These are phyloP conservation scores for Callitettix versicolor DNA, from an alignment of 1,140 invertebrate genomes.

Conservation along the genomic window DNA sequence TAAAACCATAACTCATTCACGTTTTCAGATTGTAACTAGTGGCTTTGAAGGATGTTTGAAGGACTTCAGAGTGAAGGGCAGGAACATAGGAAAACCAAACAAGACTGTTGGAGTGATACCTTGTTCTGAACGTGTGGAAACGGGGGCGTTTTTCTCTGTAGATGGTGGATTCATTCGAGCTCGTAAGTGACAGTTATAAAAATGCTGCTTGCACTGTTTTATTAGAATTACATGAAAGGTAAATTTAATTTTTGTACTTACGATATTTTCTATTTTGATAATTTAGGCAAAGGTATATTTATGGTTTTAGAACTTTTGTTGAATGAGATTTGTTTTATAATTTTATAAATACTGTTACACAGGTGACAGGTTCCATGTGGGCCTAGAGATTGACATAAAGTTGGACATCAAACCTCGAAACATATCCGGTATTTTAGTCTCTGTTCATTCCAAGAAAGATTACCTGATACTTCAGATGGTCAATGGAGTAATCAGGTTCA, in stretches of 20 bases:
- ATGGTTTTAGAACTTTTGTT: neutral
- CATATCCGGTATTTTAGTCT: constrained; percentile 67
- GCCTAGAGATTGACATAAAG: constrained; percentile 62
- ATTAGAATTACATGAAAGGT: too few relatives aligned
- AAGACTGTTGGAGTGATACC: constrained; percentile 50
- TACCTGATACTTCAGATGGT: constrained; percentile 80
- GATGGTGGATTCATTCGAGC: constrained; percentile 54
- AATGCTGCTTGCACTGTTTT: too few relatives aligned
- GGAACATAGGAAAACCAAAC: constrained; percentile 45
- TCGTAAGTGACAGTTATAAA: too few relatives aligned
- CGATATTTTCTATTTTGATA: neutral
- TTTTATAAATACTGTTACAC: constrained; percentile 27
- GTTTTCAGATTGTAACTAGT: too few relatives aligned
- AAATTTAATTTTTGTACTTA: neutral
- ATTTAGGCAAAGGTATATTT: too few relatives aligned
- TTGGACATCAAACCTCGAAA: constrained; percentile 83
- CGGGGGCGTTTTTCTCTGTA: constrained; percentile 79
- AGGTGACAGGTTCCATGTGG: constrained; percentile 67
- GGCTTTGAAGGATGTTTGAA: constrained; percentile 77
- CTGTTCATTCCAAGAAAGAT: constrained; percentile 64
- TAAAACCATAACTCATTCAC: too few relatives aligned
- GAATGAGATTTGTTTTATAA: constrained; percentile 3
- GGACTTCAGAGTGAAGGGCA: constrained; percentile 63
- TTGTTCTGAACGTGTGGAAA: constrained; percentile 73
- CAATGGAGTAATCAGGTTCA: constrained; percentile 70